Evolutionary conservation across 2,113 vertebrate species (phyloP).

Genomic region (Clarias gariepinus): DNA sequence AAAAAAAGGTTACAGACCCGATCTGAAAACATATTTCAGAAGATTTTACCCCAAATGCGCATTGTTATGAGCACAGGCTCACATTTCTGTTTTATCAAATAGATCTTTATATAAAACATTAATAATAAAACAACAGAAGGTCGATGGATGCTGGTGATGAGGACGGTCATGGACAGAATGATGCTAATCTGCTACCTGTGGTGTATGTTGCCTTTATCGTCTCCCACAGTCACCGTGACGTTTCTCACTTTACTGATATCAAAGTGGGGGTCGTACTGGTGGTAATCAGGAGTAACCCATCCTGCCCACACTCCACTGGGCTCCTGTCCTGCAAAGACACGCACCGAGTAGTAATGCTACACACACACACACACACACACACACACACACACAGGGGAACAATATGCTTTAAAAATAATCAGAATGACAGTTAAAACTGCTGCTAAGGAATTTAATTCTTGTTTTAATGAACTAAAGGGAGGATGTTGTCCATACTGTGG

Average conservation of each 20-base stretch:
- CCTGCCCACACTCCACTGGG: slow-evolving; percentile 86
- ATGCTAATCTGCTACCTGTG: slow-evolving; percentile 76
- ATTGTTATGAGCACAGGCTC: not conserved
- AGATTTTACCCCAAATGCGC: not conserved
- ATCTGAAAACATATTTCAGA: not conserved
- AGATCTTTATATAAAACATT: not conserved
- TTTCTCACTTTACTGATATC: slow-evolving; percentile 86
- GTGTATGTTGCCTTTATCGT: slow-evolving; percentile 89
- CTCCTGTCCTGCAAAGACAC: slow-evolving; percentile 89
- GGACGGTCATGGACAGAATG: not conserved
- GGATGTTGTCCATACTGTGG: slow-evolving; percentile 73
- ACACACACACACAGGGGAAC: not conserved
- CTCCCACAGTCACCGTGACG: slow-evolving; percentile 88
- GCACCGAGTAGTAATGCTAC: slow-evolving; percentile 89
- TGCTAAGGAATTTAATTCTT: not conserved
- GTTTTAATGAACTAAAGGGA: not conserved
- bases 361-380: slow-evolving; percentile 35
- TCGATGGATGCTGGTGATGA: not conserved
- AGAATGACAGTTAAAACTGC: not conserved
- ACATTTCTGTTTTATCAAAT: not conserved
- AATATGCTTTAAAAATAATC: not conserved
- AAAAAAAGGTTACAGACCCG: too few relatives aligned
- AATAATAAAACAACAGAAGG: not conserved
- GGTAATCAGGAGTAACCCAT: slow-evolving; percentile 92
- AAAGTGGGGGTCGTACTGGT: slow-evolving; percentile 85